Conservation (phyloP, 2,888 invertebrate genomes). For the Lypha dubia region DNA sequence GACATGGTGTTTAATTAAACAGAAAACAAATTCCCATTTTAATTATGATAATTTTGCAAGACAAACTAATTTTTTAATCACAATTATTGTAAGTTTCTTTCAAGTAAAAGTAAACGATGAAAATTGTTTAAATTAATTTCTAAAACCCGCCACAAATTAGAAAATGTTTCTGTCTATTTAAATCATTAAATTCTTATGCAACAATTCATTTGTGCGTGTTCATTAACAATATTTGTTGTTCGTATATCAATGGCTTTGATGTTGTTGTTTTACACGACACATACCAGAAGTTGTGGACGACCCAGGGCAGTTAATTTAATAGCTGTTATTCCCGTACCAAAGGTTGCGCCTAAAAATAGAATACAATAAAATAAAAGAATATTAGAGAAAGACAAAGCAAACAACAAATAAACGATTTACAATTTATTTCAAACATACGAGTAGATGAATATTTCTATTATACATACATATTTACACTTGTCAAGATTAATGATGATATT, state of each 20-base stretch:
- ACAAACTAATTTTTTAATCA: too few relatives aligned
- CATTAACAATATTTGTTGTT: not conserved
- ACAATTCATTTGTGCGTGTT: not conserved
- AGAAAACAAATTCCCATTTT: too few relatives aligned
- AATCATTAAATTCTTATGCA: too few relatives aligned
- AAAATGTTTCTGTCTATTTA: too few relatives aligned
- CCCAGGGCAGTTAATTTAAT: constrained; percentile 98
- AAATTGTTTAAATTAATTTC: not conserved
- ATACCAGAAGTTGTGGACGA: constrained; percentile 95
- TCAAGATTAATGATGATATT: constrained; percentile 14
- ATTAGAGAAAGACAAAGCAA: constrained; percentile 2
- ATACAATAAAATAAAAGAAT: constrained; percentile 22
- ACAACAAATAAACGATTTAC: constrained; percentile 1
- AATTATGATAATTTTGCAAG: too few relatives aligned
- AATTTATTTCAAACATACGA: not conserved
- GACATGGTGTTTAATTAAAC: too few relatives aligned
- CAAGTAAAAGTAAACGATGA: too few relatives aligned
- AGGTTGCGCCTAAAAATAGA: constrained; percentile 90
- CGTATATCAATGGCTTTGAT: constrained; percentile 28
- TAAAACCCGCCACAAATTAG: not conserved
- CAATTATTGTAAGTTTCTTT: too few relatives aligned
- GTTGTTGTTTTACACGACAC: constrained; percentile 77
- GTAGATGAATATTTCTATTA: not conserved
- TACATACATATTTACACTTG: constrained; percentile 12
- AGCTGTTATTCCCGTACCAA: constrained; percentile 97